phyloP scores from a whole-genome alignment of 2,113 vertebrate species.

The Trichomycterus rosablanca region DNA sequence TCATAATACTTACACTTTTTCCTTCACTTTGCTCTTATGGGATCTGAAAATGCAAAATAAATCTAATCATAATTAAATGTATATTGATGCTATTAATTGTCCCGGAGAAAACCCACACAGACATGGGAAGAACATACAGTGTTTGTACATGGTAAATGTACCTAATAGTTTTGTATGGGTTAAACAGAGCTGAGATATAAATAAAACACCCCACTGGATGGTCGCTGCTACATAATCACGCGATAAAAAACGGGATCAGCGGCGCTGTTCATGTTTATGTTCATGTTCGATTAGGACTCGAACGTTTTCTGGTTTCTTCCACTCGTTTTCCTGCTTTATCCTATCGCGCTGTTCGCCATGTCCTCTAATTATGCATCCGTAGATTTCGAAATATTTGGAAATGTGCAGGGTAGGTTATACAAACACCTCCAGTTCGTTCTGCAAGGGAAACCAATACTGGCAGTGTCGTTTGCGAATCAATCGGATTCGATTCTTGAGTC shows the following conservation, averaged over 20 bases:
- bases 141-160: too few relatives aligned
- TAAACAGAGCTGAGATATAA: too few relatives aligned
- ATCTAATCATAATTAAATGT: not conserved
- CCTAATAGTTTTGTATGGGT: too few relatives aligned
- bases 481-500: too few relatives aligned
- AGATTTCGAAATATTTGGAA: constrained; percentile 83
- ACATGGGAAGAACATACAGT: too few relatives aligned
- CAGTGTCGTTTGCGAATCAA: too few relatives aligned
- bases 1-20: too few relatives aligned
- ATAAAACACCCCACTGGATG: too few relatives aligned
- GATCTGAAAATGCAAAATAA: too few relatives aligned
- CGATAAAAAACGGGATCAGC: constrained; percentile 10
- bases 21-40: too few relatives aligned
- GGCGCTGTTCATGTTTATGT: constrained; percentile 3
- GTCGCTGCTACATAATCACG: constrained; percentile 17
- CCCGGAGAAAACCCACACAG: too few relatives aligned
- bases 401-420: constrained; percentile 75
- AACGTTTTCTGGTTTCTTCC: constrained; percentile 18
- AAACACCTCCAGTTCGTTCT: not conserved
- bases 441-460: not conserved
- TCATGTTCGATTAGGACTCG: constrained; percentile 5
- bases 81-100: too few relatives aligned
- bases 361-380: constrained; percentile 70
- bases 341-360: constrained; percentile 44
- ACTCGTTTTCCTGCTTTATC: not conserved